Base-by-base conservation (phyloP, 37 sponge, comb jelly and placozoan genomes). In the Tethya wilhelma region DNA sequence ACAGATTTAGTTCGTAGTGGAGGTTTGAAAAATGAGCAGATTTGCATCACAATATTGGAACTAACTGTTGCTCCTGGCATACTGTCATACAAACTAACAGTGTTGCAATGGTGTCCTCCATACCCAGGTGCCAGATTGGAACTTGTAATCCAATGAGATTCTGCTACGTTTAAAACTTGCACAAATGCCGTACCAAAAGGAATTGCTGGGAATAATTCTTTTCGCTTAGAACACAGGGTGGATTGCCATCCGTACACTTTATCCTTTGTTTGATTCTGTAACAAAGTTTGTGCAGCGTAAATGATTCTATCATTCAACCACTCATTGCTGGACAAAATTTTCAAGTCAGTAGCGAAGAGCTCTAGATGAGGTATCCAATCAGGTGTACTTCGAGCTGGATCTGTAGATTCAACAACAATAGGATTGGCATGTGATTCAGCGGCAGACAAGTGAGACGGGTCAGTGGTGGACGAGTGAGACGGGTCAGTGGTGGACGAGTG, bases 211-310 rank as follows among this genome's bases (percentile, higher is more conserved):
- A 36, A 36, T 7, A 37, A 67, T 67, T 23, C 5, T 7, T 5
- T 9, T 8, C 8, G 12, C 34, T 67, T 67, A 4, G 5, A 36
- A 9, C 36, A 33, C 67, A 36, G 67, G 5, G 67, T 31, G 19
- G 31, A 36, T 33, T 67, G 67, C 67, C 67, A 67, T 19, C 67
- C 67, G 4, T 49, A n/a, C n/a, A n/a, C 53, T 19, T 19, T 49
- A 49, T 49, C 53, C 53, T 49, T 49, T 14, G 53, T 14, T 14
- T 49, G 53, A 9, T 49, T 9, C 14, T 9, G 14, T 49, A 67
- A 19, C 34, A 67, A 36, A 30, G 17, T 14, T 31, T 36, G 37
- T 9, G 38, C 67, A 9, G 67, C 67, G 19, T 67, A 67, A 7
- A 67, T 67, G 5, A 34, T 4, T 5, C 53, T 49, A 49, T 49